These are phyloP conservation scores for Corticium candelabrum DNA, from an alignment of 37 sponge, comb jelly and placozoan genomes.

Conservation along the genomic window DNA sequence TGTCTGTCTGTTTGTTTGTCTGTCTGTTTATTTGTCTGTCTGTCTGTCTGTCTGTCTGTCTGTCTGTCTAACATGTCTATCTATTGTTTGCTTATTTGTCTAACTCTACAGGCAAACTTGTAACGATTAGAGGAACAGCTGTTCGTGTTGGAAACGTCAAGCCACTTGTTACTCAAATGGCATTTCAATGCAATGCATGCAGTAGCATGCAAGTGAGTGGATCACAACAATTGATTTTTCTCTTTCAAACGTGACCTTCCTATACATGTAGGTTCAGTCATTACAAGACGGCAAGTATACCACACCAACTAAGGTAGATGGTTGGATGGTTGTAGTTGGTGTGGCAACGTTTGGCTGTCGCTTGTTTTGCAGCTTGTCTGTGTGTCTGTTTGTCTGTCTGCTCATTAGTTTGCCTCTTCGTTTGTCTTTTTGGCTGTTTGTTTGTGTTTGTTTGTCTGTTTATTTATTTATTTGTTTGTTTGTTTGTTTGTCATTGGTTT, in stretches of 20 bases:
- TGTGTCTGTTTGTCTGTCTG: background rate
- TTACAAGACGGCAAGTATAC: constrained; percentile 86
- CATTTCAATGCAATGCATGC: constrained; percentile 74
- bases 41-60: background rate
- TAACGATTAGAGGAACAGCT: constrained; percentile 81
- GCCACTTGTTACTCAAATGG: constrained; percentile 79
- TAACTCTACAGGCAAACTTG: constrained; percentile 56
- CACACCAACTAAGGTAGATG: constrained; percentile 57
- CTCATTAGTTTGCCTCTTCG: too few species aligned
- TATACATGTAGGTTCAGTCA: constrained; percentile 23
- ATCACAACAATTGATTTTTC: background rate
- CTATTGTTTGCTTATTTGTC: constrained; percentile 18
- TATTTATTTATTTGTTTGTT: too few species aligned
- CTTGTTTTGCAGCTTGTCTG: too few species aligned
- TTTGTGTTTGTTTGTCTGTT: too few species aligned
- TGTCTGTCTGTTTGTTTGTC: too few species aligned
- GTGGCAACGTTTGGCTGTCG: too few species aligned
- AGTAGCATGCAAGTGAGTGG: constrained; percentile 20
- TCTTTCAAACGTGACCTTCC: background rate
- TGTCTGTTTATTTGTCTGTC: background rate
- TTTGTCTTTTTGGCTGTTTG: too few species aligned
- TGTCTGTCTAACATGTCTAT: too few species aligned
- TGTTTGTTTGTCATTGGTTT: too few species aligned
- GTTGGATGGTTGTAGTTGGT: too few species aligned
- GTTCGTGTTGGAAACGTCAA: constrained; percentile 80